Percentiles rank a stretch among this genome's conserved stretches.
Conservation (phyloP, 2,888 invertebrate genomes). For the Oeneis ivallda region DNA sequence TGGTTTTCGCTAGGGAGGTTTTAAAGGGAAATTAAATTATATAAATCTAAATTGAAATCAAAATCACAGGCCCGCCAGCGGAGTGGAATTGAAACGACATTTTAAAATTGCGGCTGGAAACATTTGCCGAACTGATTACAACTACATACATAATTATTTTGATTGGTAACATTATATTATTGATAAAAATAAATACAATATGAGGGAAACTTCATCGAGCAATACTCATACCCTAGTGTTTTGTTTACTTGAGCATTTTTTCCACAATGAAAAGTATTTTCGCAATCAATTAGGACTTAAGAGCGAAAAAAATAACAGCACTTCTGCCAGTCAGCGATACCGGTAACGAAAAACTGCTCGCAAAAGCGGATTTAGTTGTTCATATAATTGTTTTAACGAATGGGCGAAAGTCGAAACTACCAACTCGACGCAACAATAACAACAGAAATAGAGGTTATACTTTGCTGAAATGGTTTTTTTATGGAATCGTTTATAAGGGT, state of each 20-base stretch:
- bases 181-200: not conserved
- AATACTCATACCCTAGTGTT: not conserved
- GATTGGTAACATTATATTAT: not conserved
- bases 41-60: conserved; percentile 52
- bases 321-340: conserved; percentile 30
- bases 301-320: conserved; percentile 7
- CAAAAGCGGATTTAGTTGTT: conserved; percentile 28
- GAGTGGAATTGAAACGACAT: conserved; percentile 32
- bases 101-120: conserved; percentile 27
- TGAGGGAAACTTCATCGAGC: not conserved
- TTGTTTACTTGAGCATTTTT: not conserved
- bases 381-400: conserved; percentile 26
- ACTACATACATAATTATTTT: conserved; percentile 27
- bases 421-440: not conserved
- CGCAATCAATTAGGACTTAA: conserved; percentile 11
- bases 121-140: conserved; percentile 9
- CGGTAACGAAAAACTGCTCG: conserved; percentile 29
- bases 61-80: conserved; percentile 44
- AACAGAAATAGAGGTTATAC: not conserved
- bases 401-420: conserved; percentile 27
- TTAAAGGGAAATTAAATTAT: conserved; percentile 61
- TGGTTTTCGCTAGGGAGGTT: conserved; percentile 53
- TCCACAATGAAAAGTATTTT: not conserved
- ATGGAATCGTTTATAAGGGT: not conserved
- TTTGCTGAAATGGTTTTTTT: not conserved